A percentile compares a stretch with the other conserved stretches of the same genome.
These are phyloP conservation scores for Smithornis capensis DNA, from an alignment of 2,113 vertebrate genomes.

Conservation along the genomic window DNA sequence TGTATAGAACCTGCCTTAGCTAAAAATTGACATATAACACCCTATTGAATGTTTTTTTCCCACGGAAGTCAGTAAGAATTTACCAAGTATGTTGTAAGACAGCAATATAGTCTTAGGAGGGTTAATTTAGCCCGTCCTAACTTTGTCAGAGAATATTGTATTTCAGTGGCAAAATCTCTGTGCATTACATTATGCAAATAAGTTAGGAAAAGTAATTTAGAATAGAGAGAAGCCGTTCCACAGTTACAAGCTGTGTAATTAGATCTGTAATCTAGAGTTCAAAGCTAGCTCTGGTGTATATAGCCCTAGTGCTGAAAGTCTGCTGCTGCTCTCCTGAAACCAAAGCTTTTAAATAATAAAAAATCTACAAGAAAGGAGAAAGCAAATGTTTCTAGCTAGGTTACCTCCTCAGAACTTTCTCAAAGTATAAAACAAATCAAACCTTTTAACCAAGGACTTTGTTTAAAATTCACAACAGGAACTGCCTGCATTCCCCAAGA, in stretches of 20 bases:
- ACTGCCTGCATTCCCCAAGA: background rate
- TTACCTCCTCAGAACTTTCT: constrained; percentile 40
- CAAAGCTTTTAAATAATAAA: constrained; percentile 66
- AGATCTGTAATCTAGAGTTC: constrained; percentile 70
- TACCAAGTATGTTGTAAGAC: background rate
- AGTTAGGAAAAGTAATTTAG: constrained; percentile 69
- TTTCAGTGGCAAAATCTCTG: constrained; percentile 65
- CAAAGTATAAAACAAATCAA: background rate
- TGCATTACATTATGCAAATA: constrained; percentile 78
- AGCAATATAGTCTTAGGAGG: constrained; percentile 37
- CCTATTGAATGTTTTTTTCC: background rate
- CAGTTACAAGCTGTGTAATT: constrained; percentile 76
- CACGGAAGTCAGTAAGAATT: background rate
- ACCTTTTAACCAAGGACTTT: background rate
- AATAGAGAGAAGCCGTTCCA: constrained; percentile 62
- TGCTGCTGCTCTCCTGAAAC: constrained; percentile 56
- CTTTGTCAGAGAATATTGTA: constrained; percentile 54
- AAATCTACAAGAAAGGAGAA: constrained; percentile 45
- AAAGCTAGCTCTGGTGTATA: constrained; percentile 64
- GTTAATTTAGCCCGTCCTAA: constrained; percentile 67
- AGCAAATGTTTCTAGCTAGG: constrained; percentile 39
- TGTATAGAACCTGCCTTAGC: background rate
- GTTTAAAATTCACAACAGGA: constrained; percentile 1
- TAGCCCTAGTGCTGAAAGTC: constrained; percentile 35
- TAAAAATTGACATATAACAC: background rate